Evolutionary conservation across 92 coral and sea anemone species (phyloP).

Genomic region (Micromussa lordhowensis): DNA sequence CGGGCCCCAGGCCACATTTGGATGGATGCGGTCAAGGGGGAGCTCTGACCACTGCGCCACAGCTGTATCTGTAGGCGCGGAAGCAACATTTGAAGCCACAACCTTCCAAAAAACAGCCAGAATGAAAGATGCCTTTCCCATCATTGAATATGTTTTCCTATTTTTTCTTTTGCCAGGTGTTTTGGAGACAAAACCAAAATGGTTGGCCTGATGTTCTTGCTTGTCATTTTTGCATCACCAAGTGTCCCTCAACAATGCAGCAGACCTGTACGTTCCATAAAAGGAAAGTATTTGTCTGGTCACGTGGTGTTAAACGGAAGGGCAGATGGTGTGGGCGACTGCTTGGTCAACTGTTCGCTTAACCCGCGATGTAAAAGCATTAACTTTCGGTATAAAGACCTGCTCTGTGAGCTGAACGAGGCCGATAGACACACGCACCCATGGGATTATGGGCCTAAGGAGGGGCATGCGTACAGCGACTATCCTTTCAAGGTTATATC

Average conservation of each 20-base stretch:
- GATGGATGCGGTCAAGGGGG: no score
- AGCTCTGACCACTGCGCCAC: no score
- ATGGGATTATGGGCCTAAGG: not conserved
- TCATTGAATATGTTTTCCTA: no score
- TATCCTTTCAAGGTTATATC: not conserved
- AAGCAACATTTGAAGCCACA: no score
- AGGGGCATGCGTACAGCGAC: conserved; percentile 3
- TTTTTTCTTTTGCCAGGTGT: no score
- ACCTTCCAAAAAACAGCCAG: no score
- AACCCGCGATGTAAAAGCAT: not conserved
- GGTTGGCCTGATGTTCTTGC: not conserved
- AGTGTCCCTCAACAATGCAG: not conserved
- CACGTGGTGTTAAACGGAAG: not conserved
- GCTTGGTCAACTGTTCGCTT: not conserved
- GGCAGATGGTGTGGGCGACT: not conserved
- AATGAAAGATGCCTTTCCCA: no score
- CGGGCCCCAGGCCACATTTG: no score
- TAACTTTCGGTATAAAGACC: not conserved
- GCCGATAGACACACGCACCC: not conserved
- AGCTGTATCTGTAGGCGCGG: no score
- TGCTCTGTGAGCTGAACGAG: conserved; percentile 6
- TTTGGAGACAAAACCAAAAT: no score
- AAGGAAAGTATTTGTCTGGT: not conserved
- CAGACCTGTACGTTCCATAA: not conserved
- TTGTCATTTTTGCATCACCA: not conserved